Evolutionary conservation across 2,888 invertebrate species (phyloP).

Genomic region (Mamestra brassicae): DNA sequence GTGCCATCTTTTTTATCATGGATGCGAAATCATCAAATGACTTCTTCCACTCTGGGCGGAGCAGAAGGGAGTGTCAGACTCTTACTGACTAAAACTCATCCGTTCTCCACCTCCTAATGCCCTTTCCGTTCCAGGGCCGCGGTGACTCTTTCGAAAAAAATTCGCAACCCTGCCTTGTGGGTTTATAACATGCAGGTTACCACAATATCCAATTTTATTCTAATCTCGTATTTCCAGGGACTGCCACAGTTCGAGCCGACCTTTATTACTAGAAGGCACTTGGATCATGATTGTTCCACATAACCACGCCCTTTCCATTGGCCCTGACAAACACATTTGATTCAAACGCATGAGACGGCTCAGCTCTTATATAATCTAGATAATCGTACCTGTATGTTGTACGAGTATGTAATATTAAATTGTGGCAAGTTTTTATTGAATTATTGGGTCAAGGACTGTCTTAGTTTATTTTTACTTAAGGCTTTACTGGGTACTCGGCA

Average conservation of each 20-base stretch:
- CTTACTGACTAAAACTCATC: no score
- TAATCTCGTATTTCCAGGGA: slow-evolving; percentile 14
- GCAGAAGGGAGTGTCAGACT: no score
- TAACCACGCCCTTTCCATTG: slow-evolving; percentile 49
- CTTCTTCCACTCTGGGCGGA: no score
- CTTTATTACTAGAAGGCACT: slow-evolving; percentile 21
- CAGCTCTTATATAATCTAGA: slow-evolving; percentile 42
- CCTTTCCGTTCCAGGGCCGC: no score
- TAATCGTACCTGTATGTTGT: neutral
- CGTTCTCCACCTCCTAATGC: no score
- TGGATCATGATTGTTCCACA: slow-evolving; percentile 43
- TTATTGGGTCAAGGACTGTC: slow-evolving; percentile 4
- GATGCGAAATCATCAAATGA: no score
- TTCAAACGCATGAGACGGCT: slow-evolving; percentile 38
- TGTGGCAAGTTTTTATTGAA: slow-evolving; percentile 20
- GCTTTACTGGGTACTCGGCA: no score
- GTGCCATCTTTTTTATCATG: no score
- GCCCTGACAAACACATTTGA: slow-evolving; percentile 60
- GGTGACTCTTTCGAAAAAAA: no score
- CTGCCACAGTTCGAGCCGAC: slow-evolving; percentile 11
- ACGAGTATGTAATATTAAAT: neutral
- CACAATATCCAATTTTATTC: no score
- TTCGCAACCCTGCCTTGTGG: no score
- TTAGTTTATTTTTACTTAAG: neutral
- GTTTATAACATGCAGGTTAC: no score